Percentiles rank a stretch among this genome's conserved stretches.
phyloP scores from a whole-genome alignment of 2,113 vertebrate genomes.

The Pardalotus punctatus region DNA sequence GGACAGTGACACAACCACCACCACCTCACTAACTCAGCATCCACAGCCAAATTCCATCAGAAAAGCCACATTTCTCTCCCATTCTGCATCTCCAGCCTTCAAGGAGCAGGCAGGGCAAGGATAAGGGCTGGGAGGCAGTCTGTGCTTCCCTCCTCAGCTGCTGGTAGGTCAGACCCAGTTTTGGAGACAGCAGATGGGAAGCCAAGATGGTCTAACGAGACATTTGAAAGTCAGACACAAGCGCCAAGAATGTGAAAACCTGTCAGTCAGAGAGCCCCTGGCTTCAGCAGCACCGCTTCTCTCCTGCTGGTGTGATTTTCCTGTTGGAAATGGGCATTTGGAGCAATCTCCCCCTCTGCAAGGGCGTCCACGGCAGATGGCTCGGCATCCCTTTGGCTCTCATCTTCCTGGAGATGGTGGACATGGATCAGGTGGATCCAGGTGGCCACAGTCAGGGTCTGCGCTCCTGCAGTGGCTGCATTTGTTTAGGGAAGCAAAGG shows the following conservation, averaged over 20 bases:
- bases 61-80: background rate
- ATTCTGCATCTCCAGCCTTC: background rate
- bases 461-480: background rate
- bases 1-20: background rate
- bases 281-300: fast-evolving
- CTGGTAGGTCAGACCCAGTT: background rate
- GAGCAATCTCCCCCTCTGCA: background rate
- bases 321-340: background rate
- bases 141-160: background rate
- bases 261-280: background rate
- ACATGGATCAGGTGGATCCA: background rate
- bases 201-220: background rate
- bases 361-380: background rate
- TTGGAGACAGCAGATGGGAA: background rate
- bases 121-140: background rate
- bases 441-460: background rate
- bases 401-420: background rate
- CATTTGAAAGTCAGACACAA: conserved; percentile 35
- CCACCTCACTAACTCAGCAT: background rate
- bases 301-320: background rate
- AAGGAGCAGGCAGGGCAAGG: background rate
- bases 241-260: background rate
- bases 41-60: background rate
- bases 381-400: background rate
- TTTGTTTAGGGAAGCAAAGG: background rate